Base-by-base conservation (phyloP, 1,140 invertebrate genomes). In the Centruroides sculpturatus region DNA sequence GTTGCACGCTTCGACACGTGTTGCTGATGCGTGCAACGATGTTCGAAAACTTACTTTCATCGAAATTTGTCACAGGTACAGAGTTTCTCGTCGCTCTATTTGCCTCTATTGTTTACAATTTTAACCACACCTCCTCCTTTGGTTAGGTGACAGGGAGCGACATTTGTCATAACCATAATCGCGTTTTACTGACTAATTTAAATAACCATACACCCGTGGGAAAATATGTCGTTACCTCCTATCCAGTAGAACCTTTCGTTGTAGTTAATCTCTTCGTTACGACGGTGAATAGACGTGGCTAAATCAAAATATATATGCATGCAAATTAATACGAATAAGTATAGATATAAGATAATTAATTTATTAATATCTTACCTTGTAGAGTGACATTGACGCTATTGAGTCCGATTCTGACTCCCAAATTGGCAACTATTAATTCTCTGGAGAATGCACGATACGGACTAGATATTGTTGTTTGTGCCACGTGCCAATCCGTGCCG, bases 301-400 rank as follows among this genome's bases (percentile, higher is more conserved):
- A 35, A 13, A 61, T 57, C 57, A 57, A n/a, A 59, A 59, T 4
- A 59, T 13, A 41, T n/a, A 58, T 13, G 34, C 13, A 57, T 41
- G 1, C 23, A 35, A 3, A 11, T 34, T 13, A 4, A 11, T 41
- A n/a, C 35, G 47, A 55, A 56, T 13, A 34, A 35, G 57, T 47
- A 12, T 49, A 49, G 48, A 48, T 57, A 56, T 47, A 35, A 51
- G 35, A 23, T 56, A 23, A 23, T 23, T 23, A 23, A 23, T 23
- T 23, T 0, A 23, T 23, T 23, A 23, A 23, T n/a, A 9, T 51
- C 55, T 49, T 36, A 94, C 92, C 86, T 79, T 82, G 84, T 59
- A 97, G 81, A 41, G 94, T 96, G 64, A 98, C 89, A 74, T 98
- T 98, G 73, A 97, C 88, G 73, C 95, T 91, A 70, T 86, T 85